Conservation (phyloP, 2,113 vertebrate genomes). For the Cottus gobio region DNA sequence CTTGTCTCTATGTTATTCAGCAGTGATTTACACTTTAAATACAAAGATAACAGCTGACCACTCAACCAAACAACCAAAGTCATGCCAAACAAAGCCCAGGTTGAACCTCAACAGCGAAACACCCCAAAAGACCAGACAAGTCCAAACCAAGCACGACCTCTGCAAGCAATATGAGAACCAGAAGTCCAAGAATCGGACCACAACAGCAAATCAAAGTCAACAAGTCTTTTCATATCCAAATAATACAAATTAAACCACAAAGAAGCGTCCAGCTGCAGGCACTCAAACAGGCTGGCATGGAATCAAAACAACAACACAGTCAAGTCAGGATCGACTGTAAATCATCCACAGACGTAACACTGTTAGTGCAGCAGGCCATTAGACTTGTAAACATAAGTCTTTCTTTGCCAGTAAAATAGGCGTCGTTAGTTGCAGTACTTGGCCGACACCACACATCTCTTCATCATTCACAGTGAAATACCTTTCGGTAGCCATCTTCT, state of each 20-base stretch:
- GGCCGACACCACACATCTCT: background rate
- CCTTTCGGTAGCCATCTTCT: conserved; percentile 68
- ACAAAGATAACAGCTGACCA: background rate
- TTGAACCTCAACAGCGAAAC: conserved; percentile 7
- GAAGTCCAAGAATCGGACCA: background rate
- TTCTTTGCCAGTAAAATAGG: background rate
- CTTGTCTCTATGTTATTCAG: background rate
- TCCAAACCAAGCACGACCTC: conserved; percentile 33
- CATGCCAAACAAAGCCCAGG: conserved; percentile 27
- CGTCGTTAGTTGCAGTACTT: conserved; percentile 21
- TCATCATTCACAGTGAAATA: conserved; percentile 54
- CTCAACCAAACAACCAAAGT: background rate
- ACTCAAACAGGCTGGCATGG: conserved; percentile 23
- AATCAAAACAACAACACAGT: conserved; percentile 17
- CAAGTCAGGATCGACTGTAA: conserved; percentile 8
- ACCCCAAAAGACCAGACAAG: background rate
- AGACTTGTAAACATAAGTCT: conserved; percentile 4
- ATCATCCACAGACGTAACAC: background rate
- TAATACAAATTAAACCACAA: conserved; percentile 18
- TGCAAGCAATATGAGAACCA: conserved; percentile 13
- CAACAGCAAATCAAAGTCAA: conserved; percentile 16
- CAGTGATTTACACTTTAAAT: conserved; percentile 25
- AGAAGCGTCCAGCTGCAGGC: conserved; percentile 15
- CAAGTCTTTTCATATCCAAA: conserved; percentile 23
- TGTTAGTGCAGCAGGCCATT: conserved; percentile 32